Base-by-base conservation (phyloP, 2,888 invertebrate genomes). In the Caenorhabditis sp. region DNA sequence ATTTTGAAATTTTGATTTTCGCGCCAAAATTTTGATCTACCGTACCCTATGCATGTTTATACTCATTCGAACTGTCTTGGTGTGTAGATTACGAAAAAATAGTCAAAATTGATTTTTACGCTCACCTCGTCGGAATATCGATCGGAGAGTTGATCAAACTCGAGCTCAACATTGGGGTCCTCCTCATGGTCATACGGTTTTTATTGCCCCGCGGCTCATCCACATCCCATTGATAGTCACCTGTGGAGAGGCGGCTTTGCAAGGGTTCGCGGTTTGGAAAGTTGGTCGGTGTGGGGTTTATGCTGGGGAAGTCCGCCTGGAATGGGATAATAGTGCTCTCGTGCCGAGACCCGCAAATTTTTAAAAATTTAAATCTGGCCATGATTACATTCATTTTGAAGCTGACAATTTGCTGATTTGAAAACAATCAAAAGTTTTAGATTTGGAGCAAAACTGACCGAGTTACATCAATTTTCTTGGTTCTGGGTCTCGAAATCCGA, bases 211-310 rank as follows among this genome's bases (percentile, higher is more conserved):
- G 22, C n/a, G 22, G 22, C 28, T 70, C 8, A 41, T 64, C 51
- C 0, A 66, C 28, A 58, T 83, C 83, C 83, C 83, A 83, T 22
- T 83, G 79, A 64, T 79, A 83, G 22, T 75, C 69, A 0, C 74
- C 63, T 1, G 83, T 83, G 14, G 79, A 31, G 1, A 83, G 22
- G 1, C 83, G 79, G 35, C 49, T 64, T 2, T 74, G 31, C 0
- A 82, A 41, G 5, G 77, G 74, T 16, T 76, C 76, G 2, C 38
- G 49, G 7, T n/a, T 14, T 2, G 1, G 8, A 41, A 54, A 56
- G 31, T 54, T 22, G 28, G 47, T 4, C 5, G 66, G 6, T 14
- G 24, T 51, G 2, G 51, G 16, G 49, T 19, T 10, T 22, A 51
- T 47, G 8, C 38, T 10, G 7, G 64, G 24, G 51, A 76, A 76